These are phyloP conservation scores for Chironomus tentans DNA, from an alignment of 2,888 invertebrate species.

Conservation along the genomic window DNA sequence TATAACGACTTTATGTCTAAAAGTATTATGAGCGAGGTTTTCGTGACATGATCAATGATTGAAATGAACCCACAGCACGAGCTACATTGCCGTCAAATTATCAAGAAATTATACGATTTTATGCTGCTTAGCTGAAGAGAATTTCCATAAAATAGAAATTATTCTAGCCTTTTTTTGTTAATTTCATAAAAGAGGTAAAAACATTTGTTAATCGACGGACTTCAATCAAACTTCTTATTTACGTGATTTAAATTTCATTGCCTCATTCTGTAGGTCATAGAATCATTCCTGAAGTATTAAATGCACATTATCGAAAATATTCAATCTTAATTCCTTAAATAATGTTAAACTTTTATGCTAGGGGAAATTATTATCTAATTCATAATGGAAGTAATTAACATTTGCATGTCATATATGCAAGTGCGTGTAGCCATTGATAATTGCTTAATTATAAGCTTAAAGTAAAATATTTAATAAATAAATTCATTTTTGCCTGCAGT, in stretches of 20 bases:
- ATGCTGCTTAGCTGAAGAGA: background rate
- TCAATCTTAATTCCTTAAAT: too few relatives aligned
- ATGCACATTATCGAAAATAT: too few relatives aligned
- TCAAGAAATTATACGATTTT: conserved; percentile 14
- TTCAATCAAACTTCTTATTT: too few relatives aligned
- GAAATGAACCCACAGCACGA: conserved; percentile 21
- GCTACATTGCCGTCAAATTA: conserved; percentile 11
- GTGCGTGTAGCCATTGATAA: conserved; percentile 23
- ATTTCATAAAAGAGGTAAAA: too few relatives aligned
- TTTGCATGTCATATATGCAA: too few relatives aligned
- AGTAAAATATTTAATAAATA: background rate
- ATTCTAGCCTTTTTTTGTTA: background rate
- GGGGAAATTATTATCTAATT: too few relatives aligned
- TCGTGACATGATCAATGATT: conserved; percentile 6
- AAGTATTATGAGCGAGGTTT: background rate
- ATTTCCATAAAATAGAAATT: conserved; percentile 13
- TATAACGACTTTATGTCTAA: background rate
- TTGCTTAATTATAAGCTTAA: conserved; percentile 13
- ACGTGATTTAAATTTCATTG: too few relatives aligned
- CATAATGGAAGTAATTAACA: too few relatives aligned
- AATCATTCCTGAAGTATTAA: too few relatives aligned
- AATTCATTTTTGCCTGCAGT: background rate
- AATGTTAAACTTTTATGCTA: too few relatives aligned
- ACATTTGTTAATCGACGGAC: too few relatives aligned
- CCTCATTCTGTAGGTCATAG: too few relatives aligned